Evolutionary conservation across 2,888 invertebrate species (phyloP).

Genomic region (Andrena bicolor): DNA sequence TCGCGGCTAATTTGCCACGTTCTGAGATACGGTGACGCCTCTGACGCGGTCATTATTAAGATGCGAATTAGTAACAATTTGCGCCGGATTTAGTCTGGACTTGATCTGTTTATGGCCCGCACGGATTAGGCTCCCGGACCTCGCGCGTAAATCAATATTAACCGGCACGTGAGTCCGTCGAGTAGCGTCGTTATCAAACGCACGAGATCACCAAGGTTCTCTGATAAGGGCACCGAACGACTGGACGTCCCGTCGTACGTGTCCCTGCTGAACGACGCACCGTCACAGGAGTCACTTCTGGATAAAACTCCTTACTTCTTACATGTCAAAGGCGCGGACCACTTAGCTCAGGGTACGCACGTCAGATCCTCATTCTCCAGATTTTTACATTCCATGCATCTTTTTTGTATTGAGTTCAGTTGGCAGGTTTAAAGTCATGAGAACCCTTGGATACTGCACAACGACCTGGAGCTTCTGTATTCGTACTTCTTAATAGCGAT

Average conservation of each 20-base stretch:
- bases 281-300: not conserved
- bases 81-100: conserved; percentile 84
- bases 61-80: conserved; percentile 85
- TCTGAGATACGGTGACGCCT: conserved; percentile 85
- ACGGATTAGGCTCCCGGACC: conserved; percentile 82
- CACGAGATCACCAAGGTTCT: conserved; percentile 52
- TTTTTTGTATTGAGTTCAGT: not conserved
- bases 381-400: not conserved
- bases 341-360: not conserved
- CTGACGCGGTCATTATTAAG: conserved; percentile 85
- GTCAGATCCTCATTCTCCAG: not conserved
- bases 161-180: conserved; percentile 71
- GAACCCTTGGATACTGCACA: too few relatives aligned
- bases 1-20: conserved; percentile 85
- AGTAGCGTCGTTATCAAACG: conserved; percentile 65
- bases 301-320: not conserved
- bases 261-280: not conserved
- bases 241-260: not conserved
- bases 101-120: conserved; percentile 85
- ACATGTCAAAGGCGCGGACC: too few relatives aligned
- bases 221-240: conserved; percentile 53
- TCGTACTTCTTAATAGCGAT: too few relatives aligned
- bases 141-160: conserved; percentile 84
- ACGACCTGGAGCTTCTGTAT: too few relatives aligned
- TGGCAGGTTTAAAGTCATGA: not conserved